A percentile compares a stretch with the other conserved stretches of the same genome.
Evolutionary conservation across 2,797 vertebrate species (phyloP).

Genomic region (Hoplostethus atlanticus): DNA sequence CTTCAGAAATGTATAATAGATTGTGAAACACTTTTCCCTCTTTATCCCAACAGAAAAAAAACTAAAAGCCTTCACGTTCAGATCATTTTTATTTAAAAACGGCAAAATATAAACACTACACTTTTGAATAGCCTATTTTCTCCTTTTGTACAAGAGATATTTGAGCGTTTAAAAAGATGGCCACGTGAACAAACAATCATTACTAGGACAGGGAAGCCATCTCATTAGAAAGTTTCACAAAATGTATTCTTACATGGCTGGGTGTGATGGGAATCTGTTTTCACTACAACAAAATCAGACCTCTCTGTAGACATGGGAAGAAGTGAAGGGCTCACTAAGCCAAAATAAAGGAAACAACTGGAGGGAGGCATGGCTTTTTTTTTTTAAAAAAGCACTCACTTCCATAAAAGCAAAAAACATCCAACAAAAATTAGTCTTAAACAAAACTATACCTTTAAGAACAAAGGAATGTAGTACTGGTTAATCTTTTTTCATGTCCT

Average conservation of each 20-base stretch:
- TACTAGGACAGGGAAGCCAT: constrained; percentile 39
- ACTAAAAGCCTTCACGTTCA: background rate
- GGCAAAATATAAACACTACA: constrained; percentile 79
- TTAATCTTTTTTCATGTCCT: constrained; percentile 42
- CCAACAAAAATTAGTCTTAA: constrained; percentile 44
- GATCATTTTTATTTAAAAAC: constrained; percentile 52
- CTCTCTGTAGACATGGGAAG: constrained; percentile 8
- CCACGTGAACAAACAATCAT: constrained; percentile 37
- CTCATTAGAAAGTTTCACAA: constrained; percentile 20
- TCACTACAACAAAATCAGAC: constrained; percentile 38
- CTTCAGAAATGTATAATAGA: too few species aligned
- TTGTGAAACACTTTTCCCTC: background rate
- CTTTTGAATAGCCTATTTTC: constrained; percentile 59
- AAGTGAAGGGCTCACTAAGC: constrained; percentile 7
- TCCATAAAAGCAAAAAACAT: constrained; percentile 53
- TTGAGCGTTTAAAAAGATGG: constrained; percentile 33
- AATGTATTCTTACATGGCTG: background rate
- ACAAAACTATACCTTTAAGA: constrained; percentile 49
- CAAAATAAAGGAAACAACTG: constrained; percentile 17
- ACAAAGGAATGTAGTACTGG: constrained; percentile 80
- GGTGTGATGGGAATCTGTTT: constrained; percentile 12
- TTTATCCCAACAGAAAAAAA: background rate
- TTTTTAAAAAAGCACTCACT: too few species aligned
- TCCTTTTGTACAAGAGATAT: constrained; percentile 64
- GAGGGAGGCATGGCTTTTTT: background rate